Percentiles rank a stretch among this genome's conserved stretches.
Evolutionary conservation across 30 jellyfish, hydroid and myxozoan species (phyloP).

Genomic region (Kudoa iwatai): DNA sequence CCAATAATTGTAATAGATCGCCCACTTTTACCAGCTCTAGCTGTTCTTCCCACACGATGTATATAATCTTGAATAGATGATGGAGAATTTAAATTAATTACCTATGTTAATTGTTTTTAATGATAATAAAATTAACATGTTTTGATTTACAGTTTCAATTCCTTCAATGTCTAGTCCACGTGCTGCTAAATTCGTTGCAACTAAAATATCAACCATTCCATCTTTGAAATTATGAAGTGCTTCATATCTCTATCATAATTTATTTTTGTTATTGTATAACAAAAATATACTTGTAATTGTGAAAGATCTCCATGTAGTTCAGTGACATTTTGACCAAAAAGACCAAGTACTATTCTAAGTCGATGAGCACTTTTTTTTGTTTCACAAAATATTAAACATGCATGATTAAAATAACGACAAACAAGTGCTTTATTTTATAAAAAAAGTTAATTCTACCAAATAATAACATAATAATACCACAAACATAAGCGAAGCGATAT

Average conservation of each 20-base stretch:
- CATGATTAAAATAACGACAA: constrained; percentile 30
- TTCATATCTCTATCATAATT: too few relatives aligned
- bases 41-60: constrained; percentile 92
- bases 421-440: neutral
- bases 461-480: constrained; percentile 8
- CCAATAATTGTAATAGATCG: too few relatives aligned
- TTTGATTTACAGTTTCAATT: constrained; percentile 20
- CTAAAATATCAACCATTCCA: constrained; percentile 32
- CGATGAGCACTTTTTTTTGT: constrained; percentile 42
- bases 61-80: constrained; percentile 22
- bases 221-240: neutral
- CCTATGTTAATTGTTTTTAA: too few relatives aligned
- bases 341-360: constrained; percentile 33
- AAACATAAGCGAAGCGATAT: constrained; percentile 33
- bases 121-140: too few relatives aligned
- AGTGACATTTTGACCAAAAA: constrained; percentile 39
- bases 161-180: constrained; percentile 59
- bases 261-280: too few relatives aligned
- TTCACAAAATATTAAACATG: constrained; percentile 37
- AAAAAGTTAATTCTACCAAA: neutral
- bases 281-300: constrained; percentile 29
- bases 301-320: constrained; percentile 75
- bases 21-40: constrained; percentile 96
- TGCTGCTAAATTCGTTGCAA: constrained; percentile 72
- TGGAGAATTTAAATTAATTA: constrained; percentile 40